These are phyloP conservation scores for Myanophis thanlyinensis DNA, from an alignment of 2,113 vertebrate genomes.

Conservation along the genomic window DNA sequence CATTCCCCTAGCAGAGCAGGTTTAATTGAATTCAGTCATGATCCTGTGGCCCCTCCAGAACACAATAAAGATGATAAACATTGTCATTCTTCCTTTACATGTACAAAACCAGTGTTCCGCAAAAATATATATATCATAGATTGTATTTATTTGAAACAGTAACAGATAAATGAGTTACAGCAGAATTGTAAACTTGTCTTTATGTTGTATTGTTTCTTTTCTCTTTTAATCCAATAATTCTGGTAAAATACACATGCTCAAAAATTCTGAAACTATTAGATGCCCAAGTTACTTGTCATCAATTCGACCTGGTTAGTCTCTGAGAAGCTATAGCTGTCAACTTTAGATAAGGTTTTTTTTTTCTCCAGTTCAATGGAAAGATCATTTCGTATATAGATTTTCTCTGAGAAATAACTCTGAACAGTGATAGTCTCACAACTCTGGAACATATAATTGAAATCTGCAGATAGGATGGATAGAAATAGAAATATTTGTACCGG, in stretches of 20 bases:
- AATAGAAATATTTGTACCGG: constrained; percentile 22
- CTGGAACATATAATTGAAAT: constrained; percentile 48
- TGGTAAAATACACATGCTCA: not conserved
- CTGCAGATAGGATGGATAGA: constrained; percentile 31
- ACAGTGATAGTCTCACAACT: constrained; percentile 21
- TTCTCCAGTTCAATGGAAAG: constrained; percentile 26
- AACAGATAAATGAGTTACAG: not conserved
- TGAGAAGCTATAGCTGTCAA: constrained; percentile 17
- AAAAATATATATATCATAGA: not conserved
- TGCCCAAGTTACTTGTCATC: not conserved
- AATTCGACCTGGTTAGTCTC: constrained; percentile 16
- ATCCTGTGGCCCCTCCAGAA: not conserved
- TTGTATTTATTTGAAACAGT: not conserved
- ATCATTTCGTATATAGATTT: not conserved
- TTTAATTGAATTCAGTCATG: not conserved
- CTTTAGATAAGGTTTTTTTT: not conserved
- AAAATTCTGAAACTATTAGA: constrained; percentile 11
- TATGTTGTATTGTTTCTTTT: not conserved
- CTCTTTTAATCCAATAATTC: constrained; percentile 1
- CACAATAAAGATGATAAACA: not conserved
- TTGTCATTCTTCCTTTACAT: not conserved
- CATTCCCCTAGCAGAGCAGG: not conserved
- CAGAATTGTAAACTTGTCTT: not conserved
- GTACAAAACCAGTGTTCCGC: not conserved
- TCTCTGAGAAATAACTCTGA: constrained; percentile 37